Evolutionary conservation across 2,797 vertebrate species (phyloP), one percentile per base, ranked within the genome.

Genomic region (Tenualosa ilisha): DNA sequence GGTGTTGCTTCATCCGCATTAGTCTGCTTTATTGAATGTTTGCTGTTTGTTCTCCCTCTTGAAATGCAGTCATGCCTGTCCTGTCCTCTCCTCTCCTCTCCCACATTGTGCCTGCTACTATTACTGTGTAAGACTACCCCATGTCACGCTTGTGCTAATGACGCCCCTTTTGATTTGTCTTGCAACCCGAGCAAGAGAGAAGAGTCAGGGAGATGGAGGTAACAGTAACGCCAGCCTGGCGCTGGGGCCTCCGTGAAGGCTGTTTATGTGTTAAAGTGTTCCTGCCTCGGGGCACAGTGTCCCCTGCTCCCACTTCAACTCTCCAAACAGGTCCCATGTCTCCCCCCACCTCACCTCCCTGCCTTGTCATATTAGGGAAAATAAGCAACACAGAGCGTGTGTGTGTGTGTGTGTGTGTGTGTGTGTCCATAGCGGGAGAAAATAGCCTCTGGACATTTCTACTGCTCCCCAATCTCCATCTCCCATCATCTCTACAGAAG

Each of bases 191-290:
- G 68, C 8, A 72, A 31, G 68, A 72, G 12, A 40, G 68, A 68
- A 72, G 37, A 11, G 40, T 43, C 15, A 20, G 72, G 17, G 4
- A 43, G 15, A 22, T 22, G n/a, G 63, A 31, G 63, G 63, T 26
- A 63, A 26, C 61, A 26, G 11, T 63, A 31, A 2, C 54, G 15
- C 54, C 50, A 12, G 50, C 54, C 15, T 6, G 13, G 54, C 15
- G 46, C 54, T 56, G 13, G 11, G 65, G 31, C 72, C 43, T 43
- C 72, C 6, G 17, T 1, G 15, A 37, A 79, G 72, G 72, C 12
- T 79, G 72, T 79, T 79, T 79, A 43, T 31, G 15, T 79, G 72
- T 79, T 31, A 43, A 43, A 79, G 72, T 43, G 72, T 43, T 79
- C 72, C 72, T 43, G 72, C 37, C 37, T 22, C 0, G 17, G 68